A percentile compares a stretch with the other conserved stretches of the same genome.
Evolutionary conservation across 2,888 invertebrate species (phyloP).

Genomic region (Epirrhoe alternata): DNA sequence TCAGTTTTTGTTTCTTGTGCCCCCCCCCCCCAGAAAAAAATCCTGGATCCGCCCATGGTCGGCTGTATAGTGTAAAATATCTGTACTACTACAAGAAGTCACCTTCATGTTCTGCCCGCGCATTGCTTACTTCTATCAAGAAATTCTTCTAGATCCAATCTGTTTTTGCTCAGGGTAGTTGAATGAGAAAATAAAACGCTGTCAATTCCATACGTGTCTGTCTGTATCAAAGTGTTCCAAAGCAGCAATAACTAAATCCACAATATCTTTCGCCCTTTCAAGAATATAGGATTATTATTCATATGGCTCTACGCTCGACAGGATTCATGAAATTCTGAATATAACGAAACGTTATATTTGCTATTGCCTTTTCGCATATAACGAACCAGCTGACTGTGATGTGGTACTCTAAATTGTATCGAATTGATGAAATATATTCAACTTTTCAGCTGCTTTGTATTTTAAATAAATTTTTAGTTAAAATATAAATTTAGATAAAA

Average conservation of each 20-base stretch:
- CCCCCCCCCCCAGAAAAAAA: no score
- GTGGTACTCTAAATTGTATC: background rate
- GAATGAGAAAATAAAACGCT: background rate
- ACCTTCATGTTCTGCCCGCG: no score
- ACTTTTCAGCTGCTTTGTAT: background rate
- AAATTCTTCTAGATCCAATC: no score
- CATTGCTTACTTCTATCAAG: no score
- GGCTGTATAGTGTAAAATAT: no score
- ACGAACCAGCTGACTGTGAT: background rate
- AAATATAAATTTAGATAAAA: background rate
- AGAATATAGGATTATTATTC: background rate
- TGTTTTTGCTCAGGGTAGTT: background rate
- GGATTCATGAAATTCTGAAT: background rate
- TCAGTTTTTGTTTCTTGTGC: no score
- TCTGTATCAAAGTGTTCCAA: background rate
- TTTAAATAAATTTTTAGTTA: background rate
- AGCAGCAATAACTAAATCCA: background rate
- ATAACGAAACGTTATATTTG: background rate
- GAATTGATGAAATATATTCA: background rate
- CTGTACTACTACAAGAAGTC: no score
- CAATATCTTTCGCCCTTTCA: background rate
- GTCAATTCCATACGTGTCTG: background rate
- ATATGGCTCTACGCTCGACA: background rate
- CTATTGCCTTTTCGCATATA: background rate
- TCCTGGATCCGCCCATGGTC: no score